Base-by-base conservation (phyloP, 2,797 vertebrate species). In the Threskiornis aethiopicus region DNA sequence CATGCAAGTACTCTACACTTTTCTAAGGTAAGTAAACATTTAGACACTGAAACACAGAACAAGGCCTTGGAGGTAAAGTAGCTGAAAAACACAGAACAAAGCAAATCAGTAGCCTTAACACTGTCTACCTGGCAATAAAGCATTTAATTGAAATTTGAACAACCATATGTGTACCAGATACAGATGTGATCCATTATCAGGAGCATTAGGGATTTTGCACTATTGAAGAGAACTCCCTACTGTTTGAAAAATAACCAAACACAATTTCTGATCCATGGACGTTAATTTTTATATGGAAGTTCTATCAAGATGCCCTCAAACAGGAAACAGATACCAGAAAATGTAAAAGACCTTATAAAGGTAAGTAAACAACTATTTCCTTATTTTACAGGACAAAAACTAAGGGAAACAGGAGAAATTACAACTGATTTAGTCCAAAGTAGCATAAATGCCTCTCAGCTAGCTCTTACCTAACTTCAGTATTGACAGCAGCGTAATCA, bases 21-120 rank as follows among this genome's bases (percentile, higher is more conserved):
- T 82, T 86, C 66, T 72, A 69, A 89, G 46, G 31, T 78, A 89
- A 81, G 70, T 57, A 94, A 94, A 81, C 78, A 79, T 93, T 91
- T 77, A 90, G 61, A 93, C 66, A 82, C 10, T 35, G 75, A 93
- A 94, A 47, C n/a, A 76, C 6, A 87, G 73, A 91, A 82, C 25
- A 57, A 86, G 65, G 59, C 52, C 70, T 92, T 93, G 57, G 73
- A 96, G 64, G 64, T 61, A 90, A 66, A 91, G 83, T 1, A 93
- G 28, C 18, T 80, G 33, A 83, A 85, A 83, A 85, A 51, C 19
- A 90, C 4, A 47, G 28, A 90, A 47, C 12, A 46, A 72, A 77
- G 37, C 47, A 61, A 72, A 93, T 52, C 42, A 55, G 73, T 41
- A 65, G 41, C 75, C 22, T 84, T 79, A 62, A 72, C 5, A 7